A percentile compares a stretch with the other conserved stretches of the same genome.
phyloP scores from a whole-genome alignment of 2,113 vertebrate genomes.

The Symphodus melops region DNA sequence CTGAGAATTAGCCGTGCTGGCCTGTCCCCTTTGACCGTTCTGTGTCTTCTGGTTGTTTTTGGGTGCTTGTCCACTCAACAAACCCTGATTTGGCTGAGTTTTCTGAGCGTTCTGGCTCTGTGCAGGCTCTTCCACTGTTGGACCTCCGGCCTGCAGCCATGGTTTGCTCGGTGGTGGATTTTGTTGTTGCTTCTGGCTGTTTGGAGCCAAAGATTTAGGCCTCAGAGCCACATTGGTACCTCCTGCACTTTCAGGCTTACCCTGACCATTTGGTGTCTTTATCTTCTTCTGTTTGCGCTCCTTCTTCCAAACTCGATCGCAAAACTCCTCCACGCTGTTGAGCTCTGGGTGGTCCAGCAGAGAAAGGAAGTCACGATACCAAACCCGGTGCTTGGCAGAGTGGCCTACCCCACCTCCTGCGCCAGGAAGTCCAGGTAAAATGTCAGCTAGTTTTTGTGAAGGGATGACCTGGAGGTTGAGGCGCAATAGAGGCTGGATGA shows the following conservation, averaged over 20 bases:
- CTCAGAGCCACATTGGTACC: conserved; percentile 20
- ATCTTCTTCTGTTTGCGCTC: conserved; percentile 93
- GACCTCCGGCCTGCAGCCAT: conserved; percentile 61
- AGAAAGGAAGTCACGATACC: conserved; percentile 98
- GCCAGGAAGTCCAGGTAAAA: conserved; percentile 84
- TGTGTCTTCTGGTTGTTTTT: conserved; percentile 70
- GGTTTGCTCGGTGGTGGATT: conserved; percentile 53
- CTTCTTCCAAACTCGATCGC: conserved; percentile 97
- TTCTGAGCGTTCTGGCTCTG: conserved; percentile 64
- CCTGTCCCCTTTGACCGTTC: conserved; percentile 58
- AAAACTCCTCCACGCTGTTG: conserved; percentile 98
- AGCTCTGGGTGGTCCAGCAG: conserved; percentile 96
- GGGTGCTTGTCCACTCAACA: conserved; percentile 39
- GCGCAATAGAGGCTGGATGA: conserved; percentile 94
- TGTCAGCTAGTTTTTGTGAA: conserved; percentile 90
- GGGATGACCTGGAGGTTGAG: conserved; percentile 95
- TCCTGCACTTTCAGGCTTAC: conserved; percentile 28
- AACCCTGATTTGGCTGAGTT: conserved; percentile 39
- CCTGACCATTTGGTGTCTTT: conserved; percentile 78
- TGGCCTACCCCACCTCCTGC: conserved; percentile 62
- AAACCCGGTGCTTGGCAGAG: conserved; percentile 91
- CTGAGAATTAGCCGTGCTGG: conserved; percentile 38
- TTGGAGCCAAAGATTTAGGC: conserved; percentile 60
- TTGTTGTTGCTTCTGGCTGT: conserved; percentile 75
- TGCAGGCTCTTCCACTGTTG: conserved; percentile 45